Evolutionary conservation across 2,797 vertebrate species (phyloP), one percentile per base, ranked within the genome.

Genomic region (Tenualosa ilisha): DNA sequence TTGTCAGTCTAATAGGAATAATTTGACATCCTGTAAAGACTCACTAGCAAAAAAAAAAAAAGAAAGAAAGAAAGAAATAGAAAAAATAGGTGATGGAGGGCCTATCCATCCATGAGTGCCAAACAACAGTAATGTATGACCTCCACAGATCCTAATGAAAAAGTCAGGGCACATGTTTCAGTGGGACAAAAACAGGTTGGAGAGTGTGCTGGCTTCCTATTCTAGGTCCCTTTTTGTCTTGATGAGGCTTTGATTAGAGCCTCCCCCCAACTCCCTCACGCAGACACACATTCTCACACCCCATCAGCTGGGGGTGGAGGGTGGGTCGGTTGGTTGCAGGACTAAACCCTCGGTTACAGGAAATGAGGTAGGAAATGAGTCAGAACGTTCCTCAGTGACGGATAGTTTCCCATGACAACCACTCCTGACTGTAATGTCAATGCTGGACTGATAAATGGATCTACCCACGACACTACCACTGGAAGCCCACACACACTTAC

Each of bases 361-460:
- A 87, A 89, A 86, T 61, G 75, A 82, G 79, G 68, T 81, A 88
- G 87, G 86, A 90, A 91, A 91, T 88, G 87, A 89, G 87, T 88
- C 87, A 85, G 87, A 87, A 84, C 85, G 82, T 84, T 88, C 90
- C 87, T 86, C 79, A 84, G 89, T 89, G 89, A 89, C 86, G 86
- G 88, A 90, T 88, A 84, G 85, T 87, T 84, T 88, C 88, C 84
- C 82, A 59, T 84, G 83, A 82, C 89, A 88, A 87, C 87, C 72
- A 91, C 85, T 88, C 82, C 88, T 91, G 87, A 89, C 84, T 84
- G 86, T 88, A 84, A 85, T 88, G 86, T 90, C 87, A 88, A 84
- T 86, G 86, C 86, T 90, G 89, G 87, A 88, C 88, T 88, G 86
- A 89, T 88, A 82, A 86, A 89, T 90, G 87, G 68, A 53, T 83